Base-by-base conservation (phyloP, 2,113 vertebrate genomes). In the Charina bottae region DNA sequence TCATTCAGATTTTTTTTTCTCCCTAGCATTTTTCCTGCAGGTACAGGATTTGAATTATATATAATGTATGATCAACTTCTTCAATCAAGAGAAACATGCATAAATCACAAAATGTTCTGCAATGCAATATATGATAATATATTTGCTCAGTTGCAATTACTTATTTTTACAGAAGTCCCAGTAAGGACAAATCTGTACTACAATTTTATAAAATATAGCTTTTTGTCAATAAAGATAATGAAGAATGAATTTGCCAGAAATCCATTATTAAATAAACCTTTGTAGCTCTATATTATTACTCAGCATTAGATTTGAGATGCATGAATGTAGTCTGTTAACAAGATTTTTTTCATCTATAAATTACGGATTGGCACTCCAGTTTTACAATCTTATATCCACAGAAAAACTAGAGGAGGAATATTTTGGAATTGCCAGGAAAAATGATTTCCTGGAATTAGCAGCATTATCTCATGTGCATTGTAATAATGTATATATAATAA, bases 191-290 rank as follows among this genome's bases (percentile, higher is more conserved):
- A 72, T 54, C 46, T 33, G 4, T 68, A 28, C 15, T 54, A 55
- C 7, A 68, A 54, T 89, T 23, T 89, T 55, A 89, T 55, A 72
- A 89, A 89, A 89, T 55, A 78, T n/a, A 68, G 62, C 26, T 53
- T 17, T 85, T 62, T 24, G 28, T 49, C 33, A 24, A 9, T n/a
- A 58, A 90, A 33, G 5, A 17, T 24, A 59, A 87, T 13, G 21
- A 54, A 54, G 26, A 53, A 49, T 49, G 60, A 89, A 11, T 49
- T 68, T 89, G 21, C 87, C 49, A 24, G 62, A 64, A 37, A 59
- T 87, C 19, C 10, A 60, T 1, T 88, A 13, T 23, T 6, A 26
- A 42, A 59, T 37, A 24, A 33, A 19, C 0, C 15, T 72, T 33
- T 54, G 26, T 54, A 23, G 9, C 55, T 85, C 53, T 49, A 59